Conservation (phyloP, 2,797 vertebrate genomes). For the Dromococcyx pavoninus region DNA sequence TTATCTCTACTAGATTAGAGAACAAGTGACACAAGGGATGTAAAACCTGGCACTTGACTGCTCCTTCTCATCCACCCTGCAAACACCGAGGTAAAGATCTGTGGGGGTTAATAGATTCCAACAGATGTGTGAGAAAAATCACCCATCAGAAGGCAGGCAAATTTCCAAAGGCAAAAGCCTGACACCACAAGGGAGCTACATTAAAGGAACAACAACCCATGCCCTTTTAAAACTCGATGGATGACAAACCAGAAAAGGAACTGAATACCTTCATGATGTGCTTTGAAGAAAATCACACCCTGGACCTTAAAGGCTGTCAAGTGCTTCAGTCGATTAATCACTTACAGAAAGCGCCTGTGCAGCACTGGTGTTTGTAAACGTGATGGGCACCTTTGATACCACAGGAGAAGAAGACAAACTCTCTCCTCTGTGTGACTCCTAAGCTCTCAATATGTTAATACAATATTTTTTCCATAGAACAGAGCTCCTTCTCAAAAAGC, state of each 20-base stretch:
- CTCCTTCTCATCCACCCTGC: neutral
- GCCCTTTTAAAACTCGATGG: neutral
- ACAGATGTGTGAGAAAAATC: neutral
- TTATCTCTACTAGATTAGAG: neutral
- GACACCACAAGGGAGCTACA: neutral
- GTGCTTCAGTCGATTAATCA: neutral
- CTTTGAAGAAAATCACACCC: neutral
- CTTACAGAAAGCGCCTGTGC: neutral
- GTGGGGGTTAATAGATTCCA: neutral
- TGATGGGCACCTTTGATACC: neutral
- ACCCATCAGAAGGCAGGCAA: neutral
- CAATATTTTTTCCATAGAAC: neutral
- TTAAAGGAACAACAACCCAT: neutral
- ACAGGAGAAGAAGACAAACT: neutral
- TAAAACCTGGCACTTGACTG: neutral
- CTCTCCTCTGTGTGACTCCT: neutral
- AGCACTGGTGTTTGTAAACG: neutral
- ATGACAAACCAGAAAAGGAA: neutral
- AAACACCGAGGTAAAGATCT: neutral
- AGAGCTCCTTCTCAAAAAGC: neutral
- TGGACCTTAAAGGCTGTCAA: neutral
- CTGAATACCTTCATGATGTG: neutral
- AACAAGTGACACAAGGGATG: neutral
- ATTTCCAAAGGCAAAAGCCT: slow-evolving; percentile 6
- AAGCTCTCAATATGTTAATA: slow-evolving; percentile 7